Evolutionary conservation across 2,113 vertebrate species (phyloP), one percentile per base, ranked within the genome.

Genomic region (Seriola quinqueradiata): DNA sequence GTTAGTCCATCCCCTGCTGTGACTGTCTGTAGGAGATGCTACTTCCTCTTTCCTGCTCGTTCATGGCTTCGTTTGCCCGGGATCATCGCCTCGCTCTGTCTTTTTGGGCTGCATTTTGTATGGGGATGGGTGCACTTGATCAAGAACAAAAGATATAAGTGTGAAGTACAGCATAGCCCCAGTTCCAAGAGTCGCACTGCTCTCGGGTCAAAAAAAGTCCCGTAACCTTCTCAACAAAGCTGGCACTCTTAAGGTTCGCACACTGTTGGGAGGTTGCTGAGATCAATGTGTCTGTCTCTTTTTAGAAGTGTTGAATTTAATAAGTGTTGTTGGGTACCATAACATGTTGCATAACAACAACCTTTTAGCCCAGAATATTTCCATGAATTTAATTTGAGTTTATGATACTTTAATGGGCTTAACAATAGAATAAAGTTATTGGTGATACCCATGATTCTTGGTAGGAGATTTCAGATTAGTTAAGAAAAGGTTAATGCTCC

Each of bases 1-100:
- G 94, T 95, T 94, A 95, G 94, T 90, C 90, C 65, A 32, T 79
- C 90, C 92, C 95, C 94, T 89, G 94, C 93, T 91, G 94, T 40
- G 93, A 82, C 90, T 91, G 93, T 94, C 94, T 94, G 95, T 87
- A 89, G 92, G 90, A 92, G 93, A 87, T 64, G 82, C 77, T 87
- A 86, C 92, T 86, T 90, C 85, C 89, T 86, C 87, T 86, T 87
- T 87, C 89, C 32, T 58, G 85, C 79, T 86, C 50, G 79, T 71
- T 79, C 73, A 16, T 65, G 63, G 84, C 88, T 89, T 68, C 85
- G 50, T 88, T 81, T 87, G 82, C 87, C 73, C 44, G 5, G 69
- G 78, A 83, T 48, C 60, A 68, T 80, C 52, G 40, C 40, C 78
- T 90, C 69, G 17, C 80, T 71, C 32, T 1, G 42, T 74, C 74